Base-by-base conservation (phyloP, 2,888 invertebrate species). In the Palloptera scutellata region DNA sequence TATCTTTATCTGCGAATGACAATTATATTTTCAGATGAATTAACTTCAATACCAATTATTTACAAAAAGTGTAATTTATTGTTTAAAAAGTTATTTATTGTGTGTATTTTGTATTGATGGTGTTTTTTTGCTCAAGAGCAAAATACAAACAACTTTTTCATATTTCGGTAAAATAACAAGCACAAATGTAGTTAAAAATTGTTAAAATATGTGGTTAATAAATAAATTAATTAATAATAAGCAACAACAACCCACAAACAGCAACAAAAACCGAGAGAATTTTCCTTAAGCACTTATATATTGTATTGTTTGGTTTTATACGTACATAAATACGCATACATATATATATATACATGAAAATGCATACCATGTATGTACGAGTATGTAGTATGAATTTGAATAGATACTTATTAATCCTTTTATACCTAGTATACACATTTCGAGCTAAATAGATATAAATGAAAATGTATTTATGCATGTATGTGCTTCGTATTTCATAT, bases 371-470 rank as follows among this genome's bases (percentile, higher is more conserved):
- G 48, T 48, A 48, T 15, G 10, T 48, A 48, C 1, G 6, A 4
- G 6, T 30, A 30, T 30, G 30, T 30, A 30, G 30, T 30, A 30
- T 30, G 30, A 4, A 30, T 30, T 52, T 19, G 19, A 17, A 11
- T 52, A 52, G 19, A 52, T 52, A n/a, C n/a, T n/a, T n/a, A 52
- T 78, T 78, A 78, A 78, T 78, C 78, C 78, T 73, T 69, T 71
- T 70, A 76, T n/a, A n/a, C n/a, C n/a, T n/a, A n/a, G n/a, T n/a
- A n/a, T n/a, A n/a, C n/a, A n/a, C n/a, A n/a, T n/a, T n/a, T n/a
- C n/a, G n/a, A n/a, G n/a, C n/a, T n/a, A n/a, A n/a, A n/a, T n/a
- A n/a, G n/a, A n/a, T n/a, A n/a, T 6, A 71, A 4, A 41, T 58
- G 10, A 15, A 58, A 13, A 58, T 53, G 17, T 11, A 53, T 19